phyloP scores from a whole-genome alignment of 2,113 vertebrate genomes.

The Sorex fumeus region DNA sequence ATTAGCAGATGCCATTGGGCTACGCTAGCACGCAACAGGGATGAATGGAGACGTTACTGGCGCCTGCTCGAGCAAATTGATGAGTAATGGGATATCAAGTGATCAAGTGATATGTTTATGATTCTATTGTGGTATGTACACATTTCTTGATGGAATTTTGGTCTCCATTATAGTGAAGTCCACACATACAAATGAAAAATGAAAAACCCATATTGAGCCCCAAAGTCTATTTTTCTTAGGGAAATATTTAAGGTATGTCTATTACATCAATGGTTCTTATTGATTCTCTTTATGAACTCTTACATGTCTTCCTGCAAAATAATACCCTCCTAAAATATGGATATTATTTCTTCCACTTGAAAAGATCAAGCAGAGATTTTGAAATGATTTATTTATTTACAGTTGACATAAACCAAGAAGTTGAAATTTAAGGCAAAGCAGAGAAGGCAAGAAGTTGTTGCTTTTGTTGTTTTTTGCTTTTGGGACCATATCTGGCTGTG shows the following conservation, averaged over 20 bases:
- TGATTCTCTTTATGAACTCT: not conserved
- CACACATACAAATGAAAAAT: not conserved
- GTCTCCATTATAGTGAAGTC: conserved; percentile 37
- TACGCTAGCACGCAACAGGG: too few relatives aligned
- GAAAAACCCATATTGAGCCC: conserved; percentile 29
- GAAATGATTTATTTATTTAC: conserved; percentile 24
- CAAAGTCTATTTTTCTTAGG: conserved; percentile 48
- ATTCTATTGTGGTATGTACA: conserved; percentile 36
- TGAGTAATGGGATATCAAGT: too few relatives aligned
- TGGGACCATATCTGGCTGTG: too few relatives aligned
- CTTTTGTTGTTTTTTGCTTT: too few relatives aligned
- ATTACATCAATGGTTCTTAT: not conserved
- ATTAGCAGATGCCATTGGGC: too few relatives aligned
- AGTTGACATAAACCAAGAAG: not conserved
- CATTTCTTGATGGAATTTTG: conserved; percentile 34
- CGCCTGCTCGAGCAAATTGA: too few relatives aligned
- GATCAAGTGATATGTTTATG: conserved; percentile 35
- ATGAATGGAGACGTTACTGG: too few relatives aligned
- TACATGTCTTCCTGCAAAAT: not conserved
- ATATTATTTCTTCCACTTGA: conserved; percentile 14
- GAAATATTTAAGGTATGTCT: not conserved
- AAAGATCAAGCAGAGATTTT: conserved; percentile 35
- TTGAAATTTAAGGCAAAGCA: conserved; percentile 6
- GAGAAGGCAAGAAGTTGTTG: not conserved
- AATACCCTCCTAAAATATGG: not conserved